Evolutionary conservation across 2,113 vertebrate genomes (phyloP).

Genomic region (Nymphicus hollandicus): DNA sequence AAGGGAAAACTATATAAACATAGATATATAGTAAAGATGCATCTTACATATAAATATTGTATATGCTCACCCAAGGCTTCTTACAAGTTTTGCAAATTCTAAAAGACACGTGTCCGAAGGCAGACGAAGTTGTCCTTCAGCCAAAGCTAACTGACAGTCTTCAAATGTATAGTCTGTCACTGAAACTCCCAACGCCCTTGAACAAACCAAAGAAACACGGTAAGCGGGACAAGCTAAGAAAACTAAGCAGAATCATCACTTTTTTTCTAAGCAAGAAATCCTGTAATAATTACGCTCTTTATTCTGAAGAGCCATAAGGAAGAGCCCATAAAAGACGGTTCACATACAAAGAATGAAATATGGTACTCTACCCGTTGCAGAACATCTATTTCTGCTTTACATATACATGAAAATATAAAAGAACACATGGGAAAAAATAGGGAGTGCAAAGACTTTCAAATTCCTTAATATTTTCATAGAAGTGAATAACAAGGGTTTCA

Average conservation of each 20-base stretch:
- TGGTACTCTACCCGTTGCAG: background rate
- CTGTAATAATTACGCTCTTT: background rate
- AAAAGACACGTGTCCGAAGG: conserved; percentile 90
- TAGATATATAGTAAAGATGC: background rate
- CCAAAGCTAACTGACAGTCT: conserved; percentile 96
- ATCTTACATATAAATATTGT: background rate
- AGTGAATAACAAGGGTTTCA: background rate
- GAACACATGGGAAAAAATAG: background rate
- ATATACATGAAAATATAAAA: background rate
- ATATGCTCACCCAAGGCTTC: conserved; percentile 88
- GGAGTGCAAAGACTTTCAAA: background rate
- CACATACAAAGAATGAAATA: background rate
- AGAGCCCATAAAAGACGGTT: background rate
- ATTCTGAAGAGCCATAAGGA: background rate
- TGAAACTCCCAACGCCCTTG: conserved; percentile 87
- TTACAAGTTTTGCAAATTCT: conserved; percentile 92
- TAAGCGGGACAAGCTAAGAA: background rate
- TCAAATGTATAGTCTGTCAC: conserved; percentile 97
- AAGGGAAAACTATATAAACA: background rate
- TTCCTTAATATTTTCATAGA: background rate
- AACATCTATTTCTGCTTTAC: background rate
- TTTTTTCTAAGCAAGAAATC: background rate
- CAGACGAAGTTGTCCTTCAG: conserved; percentile 90
- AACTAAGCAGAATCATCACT: background rate
- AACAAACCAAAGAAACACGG: background rate